Percentiles rank a stretch among this genome's conserved stretches.
phyloP scores from a whole-genome alignment of 2,113 vertebrate genomes.

The Pygoscelis adeliae region DNA sequence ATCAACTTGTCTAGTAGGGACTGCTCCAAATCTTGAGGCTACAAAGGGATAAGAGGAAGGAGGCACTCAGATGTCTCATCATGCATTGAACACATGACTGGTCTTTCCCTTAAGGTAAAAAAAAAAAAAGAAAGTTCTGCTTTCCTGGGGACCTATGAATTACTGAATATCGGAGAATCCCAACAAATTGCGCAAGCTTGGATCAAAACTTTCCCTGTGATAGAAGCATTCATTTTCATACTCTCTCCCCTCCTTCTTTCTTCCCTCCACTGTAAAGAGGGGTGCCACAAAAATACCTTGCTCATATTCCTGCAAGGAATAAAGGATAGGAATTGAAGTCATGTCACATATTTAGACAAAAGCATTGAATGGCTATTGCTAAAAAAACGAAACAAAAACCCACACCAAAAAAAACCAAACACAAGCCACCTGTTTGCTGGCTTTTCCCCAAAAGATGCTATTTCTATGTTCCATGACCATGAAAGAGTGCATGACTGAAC shows the following conservation, averaged over 20 bases:
- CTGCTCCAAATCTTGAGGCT: constrained; percentile 64
- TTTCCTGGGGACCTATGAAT: not conserved
- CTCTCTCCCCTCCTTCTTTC: not conserved
- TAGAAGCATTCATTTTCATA: not conserved
- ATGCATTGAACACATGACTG: not conserved
- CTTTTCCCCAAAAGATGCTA: not conserved
- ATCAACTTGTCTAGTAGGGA: not conserved
- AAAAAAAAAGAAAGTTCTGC: not conserved
- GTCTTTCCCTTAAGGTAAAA: not conserved
- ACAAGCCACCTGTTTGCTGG: not conserved
- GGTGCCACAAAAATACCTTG: not conserved
- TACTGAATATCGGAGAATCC: not conserved
- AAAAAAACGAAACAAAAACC: not conserved
- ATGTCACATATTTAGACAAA: not conserved
- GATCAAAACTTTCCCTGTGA: not conserved
- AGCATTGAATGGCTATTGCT: not conserved
- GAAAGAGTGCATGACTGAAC: not conserved
- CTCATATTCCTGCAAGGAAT: not conserved
- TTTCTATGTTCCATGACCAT: not conserved
- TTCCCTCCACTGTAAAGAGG: not conserved
- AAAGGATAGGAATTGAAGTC: not conserved
- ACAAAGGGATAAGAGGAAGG: not conserved
- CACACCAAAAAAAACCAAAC: not conserved
- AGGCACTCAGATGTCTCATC: not conserved
- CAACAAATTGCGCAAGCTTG: not conserved